These are phyloP conservation scores for Phaethornis superciliosus DNA, from an alignment of 2,113 vertebrate species.

Conservation along the genomic window DNA sequence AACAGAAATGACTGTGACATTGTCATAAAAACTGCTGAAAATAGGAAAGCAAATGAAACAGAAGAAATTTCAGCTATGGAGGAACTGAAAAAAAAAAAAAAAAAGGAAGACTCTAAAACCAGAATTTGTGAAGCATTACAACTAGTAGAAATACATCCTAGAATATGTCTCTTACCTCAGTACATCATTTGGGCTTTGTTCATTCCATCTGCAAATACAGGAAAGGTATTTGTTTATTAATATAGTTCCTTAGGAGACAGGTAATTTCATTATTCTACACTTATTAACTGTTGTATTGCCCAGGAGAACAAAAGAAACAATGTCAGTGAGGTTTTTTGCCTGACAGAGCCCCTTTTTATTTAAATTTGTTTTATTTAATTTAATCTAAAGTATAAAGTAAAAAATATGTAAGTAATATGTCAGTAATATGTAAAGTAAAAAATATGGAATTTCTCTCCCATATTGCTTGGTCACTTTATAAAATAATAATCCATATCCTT, in stretches of 20 bases:
- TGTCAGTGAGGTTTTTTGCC: not conserved
- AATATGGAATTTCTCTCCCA: not conserved
- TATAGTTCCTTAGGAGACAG: not conserved
- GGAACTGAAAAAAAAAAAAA: not conserved
- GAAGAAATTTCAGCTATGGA: not conserved
- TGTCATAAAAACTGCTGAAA: constrained; percentile 3
- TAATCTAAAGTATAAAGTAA: not conserved
- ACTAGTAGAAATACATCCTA: not conserved
- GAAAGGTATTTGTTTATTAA: not conserved
- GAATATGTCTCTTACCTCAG: not conserved
- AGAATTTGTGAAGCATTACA: not conserved
- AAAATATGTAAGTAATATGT: no score
- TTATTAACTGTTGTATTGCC: not conserved
- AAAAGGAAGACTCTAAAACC: not conserved
- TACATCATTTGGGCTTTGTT: not conserved
- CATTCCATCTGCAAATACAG: not conserved
- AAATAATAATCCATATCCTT: not conserved
- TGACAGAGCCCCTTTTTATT: not conserved
- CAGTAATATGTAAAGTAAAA: not conserved
- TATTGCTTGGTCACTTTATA: not conserved
- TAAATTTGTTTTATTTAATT: not conserved
- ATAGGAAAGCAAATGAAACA: not conserved
- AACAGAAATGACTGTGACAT: not conserved
- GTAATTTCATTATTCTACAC: not conserved
- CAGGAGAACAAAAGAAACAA: not conserved